Percentiles rank a stretch among this genome's conserved stretches.
phyloP scores from a whole-genome alignment of 2,888 invertebrate genomes.

The Cyclophora punctaria region DNA sequence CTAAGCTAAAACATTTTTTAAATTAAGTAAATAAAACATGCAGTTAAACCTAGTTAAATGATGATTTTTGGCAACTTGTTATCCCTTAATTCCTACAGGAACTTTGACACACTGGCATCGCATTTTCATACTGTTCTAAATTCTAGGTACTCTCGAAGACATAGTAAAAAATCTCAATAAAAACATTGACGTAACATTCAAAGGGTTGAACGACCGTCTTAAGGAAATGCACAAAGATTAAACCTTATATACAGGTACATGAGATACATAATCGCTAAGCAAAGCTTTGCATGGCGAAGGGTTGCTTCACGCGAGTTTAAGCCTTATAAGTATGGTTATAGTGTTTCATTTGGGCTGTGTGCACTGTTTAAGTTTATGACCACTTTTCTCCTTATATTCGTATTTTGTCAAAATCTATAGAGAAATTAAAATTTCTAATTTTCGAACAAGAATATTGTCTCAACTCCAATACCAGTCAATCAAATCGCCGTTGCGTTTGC shows the following conservation, averaged over 20 bases:
- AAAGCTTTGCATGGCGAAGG: constrained; percentile 39
- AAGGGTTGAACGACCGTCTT: constrained; percentile 43
- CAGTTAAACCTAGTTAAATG: too few species aligned
- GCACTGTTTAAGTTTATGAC: not conserved
- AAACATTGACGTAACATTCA: constrained; percentile 50
- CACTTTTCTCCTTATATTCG: too few species aligned
- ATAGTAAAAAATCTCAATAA: constrained; percentile 48
- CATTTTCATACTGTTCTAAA: constrained; percentile 7
- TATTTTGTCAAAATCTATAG: not conserved
- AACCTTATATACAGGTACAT: constrained; percentile 30
- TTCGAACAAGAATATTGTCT: too few species aligned
- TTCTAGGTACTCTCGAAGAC: constrained; percentile 42
- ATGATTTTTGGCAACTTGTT: too few species aligned
- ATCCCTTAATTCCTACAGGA: too few species aligned
- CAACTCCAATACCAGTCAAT: too few species aligned
- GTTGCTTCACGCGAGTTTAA: constrained; percentile 4
- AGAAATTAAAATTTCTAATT: too few species aligned
- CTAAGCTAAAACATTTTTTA: too few species aligned
- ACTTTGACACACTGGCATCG: too few species aligned
- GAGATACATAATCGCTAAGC: constrained; percentile 20
- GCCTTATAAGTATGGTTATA: too few species aligned
- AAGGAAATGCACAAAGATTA: constrained; percentile 49
- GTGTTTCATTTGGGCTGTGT: constrained; percentile 6
- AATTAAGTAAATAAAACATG: too few species aligned
- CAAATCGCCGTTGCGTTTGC: too few species aligned